Conservation (phyloP, 2,888 invertebrate species). For the Invenusta paracnida region DNA sequence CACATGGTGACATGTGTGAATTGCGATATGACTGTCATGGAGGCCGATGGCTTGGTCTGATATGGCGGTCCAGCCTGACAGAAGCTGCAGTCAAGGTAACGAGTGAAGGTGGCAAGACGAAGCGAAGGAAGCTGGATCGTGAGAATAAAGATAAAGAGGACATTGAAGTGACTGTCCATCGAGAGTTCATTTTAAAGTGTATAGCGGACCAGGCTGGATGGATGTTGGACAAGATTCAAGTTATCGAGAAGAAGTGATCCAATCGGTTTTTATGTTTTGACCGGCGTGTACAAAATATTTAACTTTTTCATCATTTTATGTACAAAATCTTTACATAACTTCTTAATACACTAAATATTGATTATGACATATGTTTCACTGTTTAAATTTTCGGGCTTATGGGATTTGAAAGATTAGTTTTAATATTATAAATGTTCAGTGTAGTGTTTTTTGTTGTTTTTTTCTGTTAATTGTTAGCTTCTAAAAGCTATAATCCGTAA, state of each 20-base stretch:
- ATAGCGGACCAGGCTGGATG: background rate
- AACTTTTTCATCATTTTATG: background rate
- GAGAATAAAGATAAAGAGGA: background rate
- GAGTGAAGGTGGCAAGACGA: background rate
- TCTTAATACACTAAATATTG: too few relatives aligned
- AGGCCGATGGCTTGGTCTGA: background rate
- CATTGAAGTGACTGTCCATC: background rate
- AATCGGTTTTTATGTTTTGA: background rate
- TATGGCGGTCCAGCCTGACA: background rate
- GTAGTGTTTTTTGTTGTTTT: too few relatives aligned
- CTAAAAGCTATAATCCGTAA: too few relatives aligned
- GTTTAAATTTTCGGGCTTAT: too few relatives aligned
- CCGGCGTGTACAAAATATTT: background rate
- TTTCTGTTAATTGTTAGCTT: too few relatives aligned
- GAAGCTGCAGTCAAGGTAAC: background rate
- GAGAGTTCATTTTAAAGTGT: background rate
- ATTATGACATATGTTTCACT: too few relatives aligned
- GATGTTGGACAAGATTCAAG: constrained; percentile 6
- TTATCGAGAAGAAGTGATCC: background rate
- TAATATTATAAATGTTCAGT: too few relatives aligned
- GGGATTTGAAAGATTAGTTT: too few relatives aligned
- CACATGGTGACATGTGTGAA: background rate
- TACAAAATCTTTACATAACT: too few relatives aligned
- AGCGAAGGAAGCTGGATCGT: background rate
- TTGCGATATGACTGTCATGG: background rate